Conservation (phyloP, 2,888 invertebrate genomes). For the Agrotis exclamationis region DNA sequence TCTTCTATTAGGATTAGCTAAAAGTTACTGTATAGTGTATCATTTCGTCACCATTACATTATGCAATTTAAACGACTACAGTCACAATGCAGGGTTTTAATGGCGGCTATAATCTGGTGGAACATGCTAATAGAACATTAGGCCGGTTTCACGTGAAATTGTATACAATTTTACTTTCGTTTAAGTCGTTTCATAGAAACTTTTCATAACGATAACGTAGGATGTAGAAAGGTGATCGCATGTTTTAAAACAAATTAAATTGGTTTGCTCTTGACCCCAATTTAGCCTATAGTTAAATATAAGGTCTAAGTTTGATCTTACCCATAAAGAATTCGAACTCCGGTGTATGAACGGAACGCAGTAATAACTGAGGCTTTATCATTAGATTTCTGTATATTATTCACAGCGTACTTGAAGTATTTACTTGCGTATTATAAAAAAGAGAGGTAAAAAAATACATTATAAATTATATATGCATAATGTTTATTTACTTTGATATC, state of each 20-base stretch:
- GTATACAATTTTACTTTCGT: conserved; percentile 6
- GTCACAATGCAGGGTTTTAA: conserved; percentile 33
- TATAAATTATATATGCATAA: too few species aligned
- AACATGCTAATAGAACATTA: conserved; percentile 49
- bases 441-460: too few species aligned
- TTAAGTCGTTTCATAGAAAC: conserved; percentile 13
- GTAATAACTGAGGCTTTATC: too few species aligned
- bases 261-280: background rate
- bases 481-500: conserved; percentile 4
- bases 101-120: conserved; percentile 19
- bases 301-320: too few species aligned
- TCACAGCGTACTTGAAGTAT: too few species aligned
- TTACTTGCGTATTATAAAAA: too few species aligned
- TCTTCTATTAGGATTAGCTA: background rate
- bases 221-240: background rate
- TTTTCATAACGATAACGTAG: background rate
- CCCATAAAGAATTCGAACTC: too few species aligned
- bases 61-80: conserved; percentile 9
- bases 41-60: background rate
- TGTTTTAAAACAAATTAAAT: too few species aligned
- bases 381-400: too few species aligned
- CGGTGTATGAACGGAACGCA: too few species aligned
- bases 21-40: background rate
- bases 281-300: too few species aligned
- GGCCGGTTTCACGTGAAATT: conserved; percentile 14